Base-by-base conservation (phyloP, 2,797 vertebrate species). In the Menidia menidia region DNA sequence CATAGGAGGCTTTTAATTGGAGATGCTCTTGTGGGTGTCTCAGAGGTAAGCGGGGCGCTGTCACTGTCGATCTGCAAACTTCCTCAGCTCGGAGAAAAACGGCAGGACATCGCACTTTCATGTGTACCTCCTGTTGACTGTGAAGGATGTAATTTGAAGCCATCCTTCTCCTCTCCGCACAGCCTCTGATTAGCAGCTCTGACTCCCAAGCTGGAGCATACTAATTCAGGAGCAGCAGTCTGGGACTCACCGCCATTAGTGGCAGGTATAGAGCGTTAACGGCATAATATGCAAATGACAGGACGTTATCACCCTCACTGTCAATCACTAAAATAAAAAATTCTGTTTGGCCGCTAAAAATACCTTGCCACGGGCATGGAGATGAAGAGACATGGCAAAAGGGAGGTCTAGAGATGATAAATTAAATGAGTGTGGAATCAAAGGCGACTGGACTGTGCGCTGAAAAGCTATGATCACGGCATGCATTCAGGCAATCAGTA, bases 101-200 rank as follows among this genome's bases (percentile, higher is more conserved):
- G 73, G 68, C 70, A 11, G 90, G 91, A 92, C 31, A 77, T 90
- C 86, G 82, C 80, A 84, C 91, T 93, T 94, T 94, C 88, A 94
- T 92, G 85, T 93, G 78, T 78, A 77, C 88, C 91, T 92, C 92
- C 90, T 86, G 88, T 93, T 91, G 93, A 93, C 90, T 92, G 80
- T 83, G 82, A 90, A 92, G 89, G 90, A 91, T 94, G 89, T 92
- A 89, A 93, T 93, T 94, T 94, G 90, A 93, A 92, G 89, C 87
- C 75, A 76, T 87, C 83, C 88, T 88, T 88, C 80, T 88, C 78
- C 83, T 83, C 79, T 85, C 78, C 71, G 85, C 88, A 74, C 87
- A 84, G 78, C 81, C 71, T 78, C 85, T 94, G 92, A 95, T 94
- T 94, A 94, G 91, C 87, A 78, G 81, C 78, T 52, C 70, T 70